A percentile compares a stretch with the other conserved stretches of the same genome.
Conservation (phyloP, 2,113 vertebrate species). For the Muscicapa adusta region DNA sequence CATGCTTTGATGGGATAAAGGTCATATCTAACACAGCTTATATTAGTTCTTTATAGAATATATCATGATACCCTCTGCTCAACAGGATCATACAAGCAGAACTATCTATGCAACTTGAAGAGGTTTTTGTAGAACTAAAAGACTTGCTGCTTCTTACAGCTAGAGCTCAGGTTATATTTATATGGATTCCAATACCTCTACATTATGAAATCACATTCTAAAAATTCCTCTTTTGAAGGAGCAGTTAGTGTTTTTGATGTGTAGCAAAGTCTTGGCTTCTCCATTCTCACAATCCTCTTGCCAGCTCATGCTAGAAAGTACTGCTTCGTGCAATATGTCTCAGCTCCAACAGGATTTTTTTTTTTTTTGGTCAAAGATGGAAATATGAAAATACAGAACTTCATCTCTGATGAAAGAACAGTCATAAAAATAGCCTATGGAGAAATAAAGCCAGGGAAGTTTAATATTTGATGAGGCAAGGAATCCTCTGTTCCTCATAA, state of each 20-base stretch:
- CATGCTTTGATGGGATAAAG: background rate
- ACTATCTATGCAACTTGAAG: background rate
- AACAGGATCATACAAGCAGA: background rate
- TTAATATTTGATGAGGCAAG: slow-evolving; percentile 28
- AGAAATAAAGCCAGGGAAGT: slow-evolving; percentile 54
- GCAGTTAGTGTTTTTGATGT: background rate
- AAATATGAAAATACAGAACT: slow-evolving; percentile 33
- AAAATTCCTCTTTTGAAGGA: slow-evolving; percentile 44
- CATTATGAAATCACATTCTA: slow-evolving; percentile 45
- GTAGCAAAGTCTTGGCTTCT: background rate
- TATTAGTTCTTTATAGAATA: background rate
- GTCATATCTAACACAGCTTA: background rate
- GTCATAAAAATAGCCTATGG: slow-evolving; percentile 27
- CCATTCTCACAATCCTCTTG: background rate
- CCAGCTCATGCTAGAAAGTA: slow-evolving; percentile 6
- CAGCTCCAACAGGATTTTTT: background rate
- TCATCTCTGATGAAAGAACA: slow-evolving; percentile 39
- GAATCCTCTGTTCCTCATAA: slow-evolving; percentile 41
- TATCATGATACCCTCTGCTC: background rate
- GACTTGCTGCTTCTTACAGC: background rate
- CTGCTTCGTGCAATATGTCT: background rate
- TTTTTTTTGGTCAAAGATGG: background rate
- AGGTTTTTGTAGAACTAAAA: background rate
- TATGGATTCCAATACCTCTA: slow-evolving; percentile 7
- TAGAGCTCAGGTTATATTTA: background rate